Conservation (phyloP, 2,888 invertebrate genomes). For the Congeria kusceri region DNA sequence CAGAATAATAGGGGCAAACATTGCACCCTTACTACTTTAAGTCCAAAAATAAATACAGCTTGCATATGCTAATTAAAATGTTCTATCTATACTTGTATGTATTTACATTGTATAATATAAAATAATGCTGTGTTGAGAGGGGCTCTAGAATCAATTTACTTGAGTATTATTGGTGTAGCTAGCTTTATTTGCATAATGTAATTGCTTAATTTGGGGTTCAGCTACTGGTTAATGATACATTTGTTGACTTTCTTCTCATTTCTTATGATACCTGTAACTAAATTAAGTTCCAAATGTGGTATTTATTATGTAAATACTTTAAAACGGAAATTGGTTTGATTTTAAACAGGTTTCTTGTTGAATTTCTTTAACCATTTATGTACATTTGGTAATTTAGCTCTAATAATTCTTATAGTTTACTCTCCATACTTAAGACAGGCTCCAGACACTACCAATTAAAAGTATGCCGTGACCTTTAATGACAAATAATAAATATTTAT, state of each 20-base stretch:
- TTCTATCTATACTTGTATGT: background rate
- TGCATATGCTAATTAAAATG: constrained; percentile 7
- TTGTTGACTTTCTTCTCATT: background rate
- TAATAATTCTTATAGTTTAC: too few species aligned
- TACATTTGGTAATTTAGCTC: too few species aligned
- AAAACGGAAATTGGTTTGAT: background rate
- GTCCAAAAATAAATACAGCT: background rate
- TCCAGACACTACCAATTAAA: too few species aligned
- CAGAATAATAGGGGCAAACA: constrained; percentile 3
- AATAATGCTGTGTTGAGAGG: background rate
- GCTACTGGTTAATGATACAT: constrained; percentile 1
- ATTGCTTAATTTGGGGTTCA: constrained; percentile 7
- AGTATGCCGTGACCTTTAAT: too few species aligned
- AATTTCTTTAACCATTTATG: too few species aligned
- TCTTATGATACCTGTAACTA: background rate
- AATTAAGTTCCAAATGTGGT: background rate
- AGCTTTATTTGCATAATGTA: background rate
- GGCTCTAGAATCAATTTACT: background rate
- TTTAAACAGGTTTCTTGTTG: too few species aligned
- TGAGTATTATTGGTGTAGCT: background rate
- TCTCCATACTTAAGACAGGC: too few species aligned
- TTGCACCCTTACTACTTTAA: background rate
- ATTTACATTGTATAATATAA: constrained; percentile 5
- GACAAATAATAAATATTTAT: too few species aligned
- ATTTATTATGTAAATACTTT: background rate